phyloP scores from a whole-genome alignment of 2,113 vertebrate genomes.

The Thermophis baileyi region DNA sequence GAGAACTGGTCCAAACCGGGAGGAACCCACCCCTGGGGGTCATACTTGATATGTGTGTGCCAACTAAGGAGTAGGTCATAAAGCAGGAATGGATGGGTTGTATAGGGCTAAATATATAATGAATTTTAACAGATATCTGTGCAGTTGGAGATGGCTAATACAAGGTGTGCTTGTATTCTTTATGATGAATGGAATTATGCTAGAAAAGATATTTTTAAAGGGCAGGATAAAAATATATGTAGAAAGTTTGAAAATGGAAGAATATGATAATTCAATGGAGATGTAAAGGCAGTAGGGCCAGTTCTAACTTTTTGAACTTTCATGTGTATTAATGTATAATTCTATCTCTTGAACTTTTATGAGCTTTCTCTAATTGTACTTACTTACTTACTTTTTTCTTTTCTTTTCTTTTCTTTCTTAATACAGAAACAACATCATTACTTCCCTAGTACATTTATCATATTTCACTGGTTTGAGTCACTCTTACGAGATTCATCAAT shows the following conservation, averaged over 20 bases:
- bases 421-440: background rate
- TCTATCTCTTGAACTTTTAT: background rate
- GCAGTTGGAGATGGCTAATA: background rate
- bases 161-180: background rate
- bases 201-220: background rate
- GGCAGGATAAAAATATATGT: background rate
- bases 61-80: too few relatives aligned
- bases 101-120: background rate
- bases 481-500: background rate
- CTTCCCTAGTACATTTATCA: background rate
- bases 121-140: background rate
- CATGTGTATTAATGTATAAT: background rate
- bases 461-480: background rate
- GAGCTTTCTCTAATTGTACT: background rate
- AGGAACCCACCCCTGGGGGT: too few relatives aligned
- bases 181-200: background rate
- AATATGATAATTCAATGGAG: background rate
- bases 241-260: background rate
- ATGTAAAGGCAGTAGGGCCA: background rate
- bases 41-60: background rate
- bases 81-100: background rate
- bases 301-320: background rate
- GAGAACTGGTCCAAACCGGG: too few relatives aligned
- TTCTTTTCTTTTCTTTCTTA: background rate
- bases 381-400: rapidly evolving